Base-by-base conservation (phyloP, 2,888 invertebrate genomes). In the Quadroppia sp. region DNA sequence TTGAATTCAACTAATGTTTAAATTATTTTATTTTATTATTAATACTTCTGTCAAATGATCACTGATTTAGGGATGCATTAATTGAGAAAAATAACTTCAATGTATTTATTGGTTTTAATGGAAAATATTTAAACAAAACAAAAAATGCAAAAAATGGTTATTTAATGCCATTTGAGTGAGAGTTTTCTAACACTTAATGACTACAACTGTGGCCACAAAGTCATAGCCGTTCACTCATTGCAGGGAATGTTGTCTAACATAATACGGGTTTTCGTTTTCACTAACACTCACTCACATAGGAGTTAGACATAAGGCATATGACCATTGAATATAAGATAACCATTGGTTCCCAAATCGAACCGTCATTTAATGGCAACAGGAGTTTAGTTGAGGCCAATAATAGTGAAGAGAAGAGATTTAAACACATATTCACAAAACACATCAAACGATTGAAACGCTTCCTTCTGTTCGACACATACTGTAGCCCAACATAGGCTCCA, bases 211-310 rank as follows among this genome's bases (percentile, higher is more conserved):
- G 56, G 56, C 56, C 56, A 56, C 50, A 56, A 48, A 56, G 56
- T 56, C 23, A 56, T 56, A 23, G 56, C 23, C 56, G 23, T 28
- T 56, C 28, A 56, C 23, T 56, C 23, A 6, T 15, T 9, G 56
- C 2, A 17, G 13, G 17, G 15, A 13, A 7, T 23, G 23, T 56
- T 56, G 11, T 56, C 20, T 23, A 48, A 23, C 7, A 23, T 56
- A 56, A 56, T 56, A 56, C 28, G 23, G 23, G 56, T 56, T 56
- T 56, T 56, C 11, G n/a, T n/a, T 56, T 56, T 56, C 56, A 23
- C 45, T 17, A 48, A 48, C 23, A 56, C 17, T 56, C n/a, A n/a
- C n/a, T 28, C 23, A n/a, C 17, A 20, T 56, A 23, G 56, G 11
- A 56, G 25, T 56, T 23, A 56, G 40, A 40, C 25, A 56, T 56